Conservation (phyloP, 2,113 vertebrate species). For the Otis tarda region DNA sequence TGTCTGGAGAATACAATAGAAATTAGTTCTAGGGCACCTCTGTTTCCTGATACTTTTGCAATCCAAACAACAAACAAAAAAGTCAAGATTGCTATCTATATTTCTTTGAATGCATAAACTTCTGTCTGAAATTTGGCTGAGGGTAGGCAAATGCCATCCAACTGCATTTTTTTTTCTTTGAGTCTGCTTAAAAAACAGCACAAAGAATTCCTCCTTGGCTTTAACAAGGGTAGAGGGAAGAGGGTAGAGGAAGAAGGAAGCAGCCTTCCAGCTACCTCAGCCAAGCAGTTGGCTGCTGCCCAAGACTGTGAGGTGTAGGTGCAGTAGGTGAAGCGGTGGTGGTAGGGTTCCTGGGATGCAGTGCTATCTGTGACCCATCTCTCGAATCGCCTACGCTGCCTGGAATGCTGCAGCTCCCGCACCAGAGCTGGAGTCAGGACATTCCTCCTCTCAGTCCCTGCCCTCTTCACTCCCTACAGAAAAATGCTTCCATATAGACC, state of each 20-base stretch:
- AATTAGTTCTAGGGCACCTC: conserved; percentile 51
- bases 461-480: neutral
- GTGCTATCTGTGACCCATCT: neutral
- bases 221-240: neutral
- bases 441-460: neutral
- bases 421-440: neutral
- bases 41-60: conserved; percentile 20
- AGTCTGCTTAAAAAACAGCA: neutral
- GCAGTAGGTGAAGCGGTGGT: neutral
- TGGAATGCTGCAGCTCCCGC: neutral
- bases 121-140: neutral
- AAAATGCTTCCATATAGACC: neutral
- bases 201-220: neutral
- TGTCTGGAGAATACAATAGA: conserved; percentile 38
- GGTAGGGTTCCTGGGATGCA: neutral
- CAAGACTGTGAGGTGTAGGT: neutral
- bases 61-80: conserved; percentile 35
- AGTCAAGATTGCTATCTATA: conserved; percentile 15
- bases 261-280: neutral
- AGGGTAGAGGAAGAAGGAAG: neutral
- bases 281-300: neutral
- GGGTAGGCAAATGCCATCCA: neutral
- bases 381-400: neutral
- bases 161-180: neutral
- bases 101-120: neutral